phyloP scores from a whole-genome alignment of 2,797 vertebrate genomes.

The Spinibarbus caldwelli region DNA sequence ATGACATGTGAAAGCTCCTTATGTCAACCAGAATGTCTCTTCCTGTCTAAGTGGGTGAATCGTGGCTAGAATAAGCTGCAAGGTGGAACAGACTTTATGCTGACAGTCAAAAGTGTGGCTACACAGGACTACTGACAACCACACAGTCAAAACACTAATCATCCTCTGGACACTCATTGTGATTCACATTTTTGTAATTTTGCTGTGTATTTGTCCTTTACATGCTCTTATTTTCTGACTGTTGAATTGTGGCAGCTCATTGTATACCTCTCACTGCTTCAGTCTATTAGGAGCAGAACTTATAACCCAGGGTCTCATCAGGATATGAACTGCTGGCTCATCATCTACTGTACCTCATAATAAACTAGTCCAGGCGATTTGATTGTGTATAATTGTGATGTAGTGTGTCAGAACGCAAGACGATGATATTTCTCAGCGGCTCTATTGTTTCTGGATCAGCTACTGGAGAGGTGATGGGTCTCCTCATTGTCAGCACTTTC shows the following conservation, averaged over 20 bases:
- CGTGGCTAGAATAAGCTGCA: background rate
- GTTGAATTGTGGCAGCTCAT: background rate
- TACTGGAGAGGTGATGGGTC: conserved; percentile 8
- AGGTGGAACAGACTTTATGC: background rate
- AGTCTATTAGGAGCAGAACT: background rate
- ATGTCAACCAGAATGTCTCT: background rate
- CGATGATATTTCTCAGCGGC: conserved; percentile 22
- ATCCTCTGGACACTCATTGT: background rate
- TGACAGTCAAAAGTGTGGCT: background rate
- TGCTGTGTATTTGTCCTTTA: background rate
- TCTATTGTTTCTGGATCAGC: conserved; percentile 26
- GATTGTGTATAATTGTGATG: conserved; percentile 11
- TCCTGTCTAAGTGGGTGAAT: background rate
- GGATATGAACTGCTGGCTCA: conserved; percentile 25
- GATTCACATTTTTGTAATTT: background rate
- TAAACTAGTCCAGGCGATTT: conserved; percentile 3
- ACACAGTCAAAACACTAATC: background rate
- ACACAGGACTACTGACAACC: background rate
- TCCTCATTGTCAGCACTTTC: conserved; percentile 49
- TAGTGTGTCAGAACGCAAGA: conserved; percentile 9
- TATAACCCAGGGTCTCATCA: conserved; percentile 23
- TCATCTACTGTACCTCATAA: background rate
- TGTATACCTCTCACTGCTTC: background rate
- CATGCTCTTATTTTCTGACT: background rate
- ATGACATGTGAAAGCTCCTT: no score